Conservation (phyloP, 2,888 invertebrate species). For the Embidobia sp. region DNA sequence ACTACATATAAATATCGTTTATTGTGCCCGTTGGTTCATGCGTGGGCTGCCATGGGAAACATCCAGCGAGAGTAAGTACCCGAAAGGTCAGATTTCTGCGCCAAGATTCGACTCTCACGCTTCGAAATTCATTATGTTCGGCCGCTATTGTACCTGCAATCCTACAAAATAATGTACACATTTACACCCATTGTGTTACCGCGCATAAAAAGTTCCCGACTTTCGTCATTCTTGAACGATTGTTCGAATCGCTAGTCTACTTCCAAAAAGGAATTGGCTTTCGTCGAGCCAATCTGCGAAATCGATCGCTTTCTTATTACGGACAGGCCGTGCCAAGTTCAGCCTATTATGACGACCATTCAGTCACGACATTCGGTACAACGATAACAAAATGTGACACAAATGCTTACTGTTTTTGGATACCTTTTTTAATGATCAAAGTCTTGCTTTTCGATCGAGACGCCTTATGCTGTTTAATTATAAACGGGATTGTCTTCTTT, state of each 20-base stretch:
- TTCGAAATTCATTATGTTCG: conserved; percentile 29
- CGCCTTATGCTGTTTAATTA: no score
- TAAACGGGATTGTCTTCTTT: no score
- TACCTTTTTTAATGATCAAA: no score
- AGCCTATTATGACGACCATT: conserved; percentile 18
- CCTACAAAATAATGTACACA: conserved; percentile 2
- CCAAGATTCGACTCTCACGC: conserved; percentile 68
- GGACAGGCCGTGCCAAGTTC: background rate
- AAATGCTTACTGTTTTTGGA: no score
- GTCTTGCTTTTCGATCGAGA: no score
- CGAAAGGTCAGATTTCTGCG: conserved; percentile 77
- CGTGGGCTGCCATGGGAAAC: conserved; percentile 73
- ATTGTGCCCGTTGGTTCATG: conserved; percentile 64
- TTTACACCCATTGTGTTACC: conserved; percentile 7
- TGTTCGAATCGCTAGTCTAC: background rate
- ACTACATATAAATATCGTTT: conserved; percentile 48
- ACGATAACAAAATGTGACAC: background rate
- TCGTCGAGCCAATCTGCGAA: conserved; percentile 3
- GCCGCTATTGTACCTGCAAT: conserved; percentile 8
- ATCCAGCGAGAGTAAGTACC: conserved; percentile 50
- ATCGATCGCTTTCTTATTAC: conserved; percentile 22
- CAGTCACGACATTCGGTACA: conserved; percentile 12
- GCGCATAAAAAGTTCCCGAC: no score
- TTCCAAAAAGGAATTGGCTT: conserved; percentile 1
- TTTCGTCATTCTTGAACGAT: conserved; percentile 13